phyloP scores from a whole-genome alignment of 2,797 vertebrate genomes.

The Acropternis orthonyx region DNA sequence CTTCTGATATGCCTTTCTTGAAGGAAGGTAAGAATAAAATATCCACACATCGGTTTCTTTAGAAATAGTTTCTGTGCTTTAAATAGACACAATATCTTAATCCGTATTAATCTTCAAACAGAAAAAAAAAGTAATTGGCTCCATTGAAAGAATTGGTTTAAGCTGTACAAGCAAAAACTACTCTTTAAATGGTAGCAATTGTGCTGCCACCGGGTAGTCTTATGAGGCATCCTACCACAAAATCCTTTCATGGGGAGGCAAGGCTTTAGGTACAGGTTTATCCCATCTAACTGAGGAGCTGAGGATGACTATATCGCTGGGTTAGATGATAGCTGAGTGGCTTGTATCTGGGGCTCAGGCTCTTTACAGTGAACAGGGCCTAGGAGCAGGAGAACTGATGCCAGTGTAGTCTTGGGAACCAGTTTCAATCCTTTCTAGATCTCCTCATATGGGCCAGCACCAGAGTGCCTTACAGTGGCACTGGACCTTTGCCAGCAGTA shows the following conservation, averaged over 20 bases:
- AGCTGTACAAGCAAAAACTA: neutral
- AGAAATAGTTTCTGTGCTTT: neutral
- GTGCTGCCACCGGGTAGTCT: neutral
- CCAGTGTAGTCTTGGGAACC: neutral
- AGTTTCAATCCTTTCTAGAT: neutral
- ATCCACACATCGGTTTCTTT: neutral
- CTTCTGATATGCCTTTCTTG: neutral
- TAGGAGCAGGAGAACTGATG: neutral
- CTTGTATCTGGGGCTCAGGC: neutral
- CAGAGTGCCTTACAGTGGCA: fast-evolving
- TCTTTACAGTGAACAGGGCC: fast-evolving
- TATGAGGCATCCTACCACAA: neutral
- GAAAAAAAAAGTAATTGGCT: neutral
- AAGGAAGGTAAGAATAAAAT: neutral
- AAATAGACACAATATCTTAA: neutral
- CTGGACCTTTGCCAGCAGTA: neutral
- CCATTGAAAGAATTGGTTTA: slow-evolving; percentile 13
- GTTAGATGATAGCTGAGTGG: neutral
- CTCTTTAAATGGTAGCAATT: slow-evolving; percentile 2
- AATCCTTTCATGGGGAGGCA: neutral
- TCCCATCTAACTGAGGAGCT: neutral
- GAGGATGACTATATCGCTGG: neutral
- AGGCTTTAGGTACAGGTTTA: slow-evolving; percentile 24
- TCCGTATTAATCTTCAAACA: neutral
- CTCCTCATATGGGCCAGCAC: neutral